Evolutionary conservation across 2,888 invertebrate genomes (phyloP).

Genomic region (Tenthredo notha): DNA sequence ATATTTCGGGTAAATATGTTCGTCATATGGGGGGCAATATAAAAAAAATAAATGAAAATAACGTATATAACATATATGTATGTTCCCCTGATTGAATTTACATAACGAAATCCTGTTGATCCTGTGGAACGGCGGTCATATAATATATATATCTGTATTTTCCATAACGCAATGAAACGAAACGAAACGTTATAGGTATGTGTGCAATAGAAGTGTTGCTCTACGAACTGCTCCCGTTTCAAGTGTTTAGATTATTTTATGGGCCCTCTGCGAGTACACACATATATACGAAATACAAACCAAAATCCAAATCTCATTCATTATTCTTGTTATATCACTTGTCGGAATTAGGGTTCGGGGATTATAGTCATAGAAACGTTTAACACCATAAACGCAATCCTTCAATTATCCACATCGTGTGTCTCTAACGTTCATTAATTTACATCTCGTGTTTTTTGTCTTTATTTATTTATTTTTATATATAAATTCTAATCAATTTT

Average conservation of each 20-base stretch:
- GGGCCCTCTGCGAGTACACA: not conserved
- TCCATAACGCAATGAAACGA: not conserved
- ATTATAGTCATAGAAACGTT: not conserved
- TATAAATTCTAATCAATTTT: too few species aligned
- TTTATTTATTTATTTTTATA: too few species aligned
- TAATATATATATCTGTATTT: slow-evolving; percentile 15
- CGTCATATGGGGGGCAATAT: too few species aligned
- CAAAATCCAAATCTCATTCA: slow-evolving; percentile 16
- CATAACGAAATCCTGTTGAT: slow-evolving; percentile 48
- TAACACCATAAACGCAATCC: not conserved
- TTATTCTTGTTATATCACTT: not conserved
- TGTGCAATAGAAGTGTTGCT: slow-evolving; percentile 65
- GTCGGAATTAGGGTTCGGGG: not conserved
- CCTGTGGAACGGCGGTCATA: slow-evolving; percentile 8
- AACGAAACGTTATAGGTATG: not conserved
- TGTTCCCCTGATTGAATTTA: slow-evolving; percentile 51
- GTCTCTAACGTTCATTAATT: too few species aligned
- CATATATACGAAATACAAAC: not conserved
- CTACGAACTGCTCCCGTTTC: slow-evolving; percentile 70
- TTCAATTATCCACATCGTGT: too few species aligned
- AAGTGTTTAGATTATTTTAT: slow-evolving; percentile 71
- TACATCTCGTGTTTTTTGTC: too few species aligned
- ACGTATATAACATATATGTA: not conserved
- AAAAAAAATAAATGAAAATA: not conserved
- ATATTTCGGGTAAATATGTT: not conserved